These are phyloP conservation scores for Dasysyrphus albostriatus DNA, from an alignment of 2,888 invertebrate genomes.

Conservation along the genomic window DNA sequence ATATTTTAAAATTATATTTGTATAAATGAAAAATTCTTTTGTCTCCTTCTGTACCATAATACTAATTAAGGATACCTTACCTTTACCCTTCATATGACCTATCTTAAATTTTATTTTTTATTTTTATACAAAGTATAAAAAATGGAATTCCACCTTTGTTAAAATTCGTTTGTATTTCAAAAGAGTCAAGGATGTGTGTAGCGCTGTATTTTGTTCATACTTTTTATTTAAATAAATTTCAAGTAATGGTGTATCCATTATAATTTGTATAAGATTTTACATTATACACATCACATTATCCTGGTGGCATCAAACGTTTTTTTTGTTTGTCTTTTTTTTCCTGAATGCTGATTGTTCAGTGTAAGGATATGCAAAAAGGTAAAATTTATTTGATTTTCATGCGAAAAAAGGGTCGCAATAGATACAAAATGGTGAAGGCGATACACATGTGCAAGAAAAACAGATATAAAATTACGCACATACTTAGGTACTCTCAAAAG, in stretches of 20 bases:
- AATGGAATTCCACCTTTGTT: constrained; percentile 25
- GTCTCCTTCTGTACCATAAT: constrained; percentile 41
- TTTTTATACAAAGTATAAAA: not conserved
- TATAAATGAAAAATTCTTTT: constrained; percentile 38
- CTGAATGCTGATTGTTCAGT: constrained; percentile 34
- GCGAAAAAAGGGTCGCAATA: constrained; percentile 58
- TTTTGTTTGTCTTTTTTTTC: constrained; percentile 45
- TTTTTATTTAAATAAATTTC: constrained; percentile 73
- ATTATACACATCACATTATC: constrained; percentile 74
- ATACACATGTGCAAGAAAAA: not conserved
- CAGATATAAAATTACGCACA: constrained; percentile 49
- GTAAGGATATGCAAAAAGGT: constrained; percentile 64
- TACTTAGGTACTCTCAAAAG: not conserved
- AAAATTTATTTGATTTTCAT: constrained; percentile 46
- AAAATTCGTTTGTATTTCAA: not conserved
- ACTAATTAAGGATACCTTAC: constrained; percentile 47
- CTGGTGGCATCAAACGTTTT: constrained; percentile 72
- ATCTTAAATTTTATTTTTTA: constrained; percentile 22
- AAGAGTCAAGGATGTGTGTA: constrained; percentile 11
- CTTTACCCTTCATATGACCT: not conserved
- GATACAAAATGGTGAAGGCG: constrained; percentile 7
- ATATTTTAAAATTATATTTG: not conserved
- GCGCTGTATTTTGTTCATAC: not conserved
- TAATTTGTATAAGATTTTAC: constrained; percentile 71
- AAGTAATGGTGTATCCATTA: constrained; percentile 73